Conservation (phyloP, 2,888 invertebrate species). For the Malthinus seriepunctatus region DNA sequence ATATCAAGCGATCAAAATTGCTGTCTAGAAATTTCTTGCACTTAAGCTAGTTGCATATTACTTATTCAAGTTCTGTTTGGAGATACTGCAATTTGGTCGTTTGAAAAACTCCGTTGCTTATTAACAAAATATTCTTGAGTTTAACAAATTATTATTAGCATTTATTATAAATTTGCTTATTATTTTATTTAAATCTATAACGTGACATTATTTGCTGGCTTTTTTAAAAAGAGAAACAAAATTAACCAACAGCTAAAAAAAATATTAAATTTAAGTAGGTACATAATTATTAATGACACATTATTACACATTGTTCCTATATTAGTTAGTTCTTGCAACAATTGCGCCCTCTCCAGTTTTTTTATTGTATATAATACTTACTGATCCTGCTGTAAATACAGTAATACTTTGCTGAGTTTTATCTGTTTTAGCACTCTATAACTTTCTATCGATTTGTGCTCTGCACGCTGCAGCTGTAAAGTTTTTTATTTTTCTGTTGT, state of each 20-base stretch:
- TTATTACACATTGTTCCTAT: constrained; percentile 25
- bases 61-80: no score
- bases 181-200: neutral
- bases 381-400: constrained; percentile 29
- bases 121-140: no score
- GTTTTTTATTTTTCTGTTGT: constrained; percentile 19
- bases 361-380: constrained; percentile 26
- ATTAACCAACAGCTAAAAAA: neutral
- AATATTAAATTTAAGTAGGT: constrained; percentile 10
- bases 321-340: constrained; percentile 27
- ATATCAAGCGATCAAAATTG: no score
- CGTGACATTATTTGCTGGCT: constrained; percentile 1
- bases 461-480: constrained; percentile 27
- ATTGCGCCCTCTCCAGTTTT: constrained; percentile 8
- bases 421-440: constrained; percentile 30
- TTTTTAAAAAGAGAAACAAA: neutral
- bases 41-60: no score
- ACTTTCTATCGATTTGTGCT: constrained; percentile 30
- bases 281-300: constrained; percentile 21
- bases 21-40: no score
- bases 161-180: neutral
- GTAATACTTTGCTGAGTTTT: constrained; percentile 27
- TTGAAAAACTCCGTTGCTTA: no score
- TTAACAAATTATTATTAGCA: no score
- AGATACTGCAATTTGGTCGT: no score